phyloP scores from a whole-genome alignment of 2,888 invertebrate species.

The Papilio protenor region DNA sequence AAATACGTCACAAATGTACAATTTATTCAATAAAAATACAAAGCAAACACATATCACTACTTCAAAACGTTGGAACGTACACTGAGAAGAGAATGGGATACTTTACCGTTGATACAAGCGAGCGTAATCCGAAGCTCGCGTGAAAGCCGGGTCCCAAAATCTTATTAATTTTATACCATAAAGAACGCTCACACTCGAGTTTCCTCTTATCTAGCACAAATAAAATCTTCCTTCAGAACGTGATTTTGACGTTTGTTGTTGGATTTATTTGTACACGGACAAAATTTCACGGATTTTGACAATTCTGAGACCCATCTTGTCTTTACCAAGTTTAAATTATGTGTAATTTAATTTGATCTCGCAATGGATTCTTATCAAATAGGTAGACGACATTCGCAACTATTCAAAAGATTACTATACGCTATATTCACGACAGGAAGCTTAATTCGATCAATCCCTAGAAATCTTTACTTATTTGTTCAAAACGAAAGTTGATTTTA shows the following conservation, averaged over 20 bases:
- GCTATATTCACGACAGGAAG: too few species aligned
- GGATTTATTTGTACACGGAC: slow-evolving; percentile 30
- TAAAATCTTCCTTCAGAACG: slow-evolving; percentile 39
- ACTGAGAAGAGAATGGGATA: slow-evolving; percentile 34
- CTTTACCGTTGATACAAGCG: slow-evolving; percentile 37
- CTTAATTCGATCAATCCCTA: too few species aligned
- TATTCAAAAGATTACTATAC: not conserved
- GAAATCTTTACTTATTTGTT: too few species aligned
- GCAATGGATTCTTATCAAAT: not conserved
- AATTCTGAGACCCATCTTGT: slow-evolving; percentile 5
- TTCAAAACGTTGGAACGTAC: slow-evolving; percentile 8
- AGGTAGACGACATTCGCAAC: not conserved
- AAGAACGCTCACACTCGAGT: slow-evolving; percentile 38
- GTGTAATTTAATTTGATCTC: slow-evolving; percentile 3
- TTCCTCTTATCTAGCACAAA: slow-evolving; percentile 41
- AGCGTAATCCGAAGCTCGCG: slow-evolving; percentile 35
- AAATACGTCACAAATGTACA: not conserved
- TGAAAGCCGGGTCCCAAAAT: slow-evolving; percentile 39
- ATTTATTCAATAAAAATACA: not conserved
- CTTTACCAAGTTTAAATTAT: slow-evolving; percentile 4
- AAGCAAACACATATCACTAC: slow-evolving; percentile 19
- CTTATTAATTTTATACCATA: slow-evolving; percentile 43
- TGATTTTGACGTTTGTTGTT: slow-evolving; percentile 42
- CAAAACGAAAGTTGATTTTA: too few species aligned
- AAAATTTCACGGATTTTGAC: slow-evolving; percentile 24